Conservation (phyloP, 2,888 invertebrate genomes). For the Hypomecis punctinalis region DNA sequence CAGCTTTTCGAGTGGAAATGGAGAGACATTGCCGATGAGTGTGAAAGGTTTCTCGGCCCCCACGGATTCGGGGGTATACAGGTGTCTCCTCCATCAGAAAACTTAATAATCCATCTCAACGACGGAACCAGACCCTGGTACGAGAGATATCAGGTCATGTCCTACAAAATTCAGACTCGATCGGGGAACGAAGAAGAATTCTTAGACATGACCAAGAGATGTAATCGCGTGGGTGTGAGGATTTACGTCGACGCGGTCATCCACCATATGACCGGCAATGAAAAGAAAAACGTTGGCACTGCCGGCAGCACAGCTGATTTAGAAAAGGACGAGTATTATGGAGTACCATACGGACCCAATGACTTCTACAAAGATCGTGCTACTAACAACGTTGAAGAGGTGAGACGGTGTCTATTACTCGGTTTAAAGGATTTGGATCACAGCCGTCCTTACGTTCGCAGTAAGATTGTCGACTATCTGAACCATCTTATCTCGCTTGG, state of each 20-base stretch:
- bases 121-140: constrained; percentile 89
- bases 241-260: constrained; percentile 90
- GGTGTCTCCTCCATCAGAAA: constrained; percentile 91
- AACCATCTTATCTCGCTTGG: constrained; percentile 86
- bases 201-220: constrained; percentile 89
- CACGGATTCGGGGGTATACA: constrained; percentile 90
- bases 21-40: constrained; percentile 91
- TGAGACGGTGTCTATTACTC: constrained; percentile 87
- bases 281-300: constrained; percentile 79
- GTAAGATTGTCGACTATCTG: constrained; percentile 85
- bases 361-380: constrained; percentile 85
- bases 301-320: constrained; percentile 85
- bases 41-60: constrained; percentile 90
- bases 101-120: constrained; percentile 81
- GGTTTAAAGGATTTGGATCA: constrained; percentile 91
- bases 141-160: constrained; percentile 95
- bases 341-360: constrained; percentile 80
- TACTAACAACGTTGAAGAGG: constrained; percentile 79
- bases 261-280: constrained; percentile 90
- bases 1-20: constrained; percentile 94
- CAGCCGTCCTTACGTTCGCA: constrained; percentile 84
- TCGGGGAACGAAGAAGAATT: constrained; percentile 90
- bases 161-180: constrained; percentile 89
- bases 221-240: constrained; percentile 91
- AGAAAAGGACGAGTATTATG: constrained; percentile 73